Conservation (phyloP, 2,113 vertebrate species). For the Suricata suricatta region DNA sequence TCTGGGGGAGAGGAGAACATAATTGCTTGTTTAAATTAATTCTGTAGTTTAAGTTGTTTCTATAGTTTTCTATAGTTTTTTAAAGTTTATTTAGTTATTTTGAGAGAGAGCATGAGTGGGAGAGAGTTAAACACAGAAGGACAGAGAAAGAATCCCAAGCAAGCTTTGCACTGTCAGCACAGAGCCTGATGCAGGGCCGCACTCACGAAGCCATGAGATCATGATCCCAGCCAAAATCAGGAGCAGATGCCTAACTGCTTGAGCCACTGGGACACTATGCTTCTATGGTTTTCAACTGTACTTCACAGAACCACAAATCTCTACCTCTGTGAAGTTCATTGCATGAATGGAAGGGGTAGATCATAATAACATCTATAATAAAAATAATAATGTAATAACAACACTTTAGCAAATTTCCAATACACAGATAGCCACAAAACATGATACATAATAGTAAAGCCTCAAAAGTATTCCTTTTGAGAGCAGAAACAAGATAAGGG, state of each 20-base stretch:
- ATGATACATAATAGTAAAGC: not conserved
- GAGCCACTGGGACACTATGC: not conserved
- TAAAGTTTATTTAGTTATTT: too few relatives aligned
- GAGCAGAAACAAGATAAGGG: not conserved
- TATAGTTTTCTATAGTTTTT: not conserved
- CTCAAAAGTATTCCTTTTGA: not conserved
- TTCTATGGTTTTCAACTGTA: not conserved
- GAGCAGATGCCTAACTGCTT: too few relatives aligned
- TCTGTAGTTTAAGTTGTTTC: not conserved
- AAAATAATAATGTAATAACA: not conserved
- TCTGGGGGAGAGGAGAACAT: not conserved
- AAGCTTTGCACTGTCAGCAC: too few relatives aligned
- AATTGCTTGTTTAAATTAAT: not conserved
- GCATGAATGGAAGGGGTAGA: not conserved
- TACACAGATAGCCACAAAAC: not conserved
- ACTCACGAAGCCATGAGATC: too few relatives aligned
- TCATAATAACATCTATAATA: not conserved
- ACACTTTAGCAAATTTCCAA: not conserved
- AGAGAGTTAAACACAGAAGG: too few relatives aligned
- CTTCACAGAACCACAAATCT: not conserved
- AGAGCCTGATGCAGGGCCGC: too few relatives aligned
- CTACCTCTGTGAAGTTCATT: not conserved
- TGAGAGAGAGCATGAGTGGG: too few relatives aligned
- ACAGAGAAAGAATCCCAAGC: too few relatives aligned
- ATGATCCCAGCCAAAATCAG: too few relatives aligned